These are phyloP conservation scores for Glyphotaelius pellucidus DNA, from an alignment of 2,888 invertebrate species.

Conservation along the genomic window DNA sequence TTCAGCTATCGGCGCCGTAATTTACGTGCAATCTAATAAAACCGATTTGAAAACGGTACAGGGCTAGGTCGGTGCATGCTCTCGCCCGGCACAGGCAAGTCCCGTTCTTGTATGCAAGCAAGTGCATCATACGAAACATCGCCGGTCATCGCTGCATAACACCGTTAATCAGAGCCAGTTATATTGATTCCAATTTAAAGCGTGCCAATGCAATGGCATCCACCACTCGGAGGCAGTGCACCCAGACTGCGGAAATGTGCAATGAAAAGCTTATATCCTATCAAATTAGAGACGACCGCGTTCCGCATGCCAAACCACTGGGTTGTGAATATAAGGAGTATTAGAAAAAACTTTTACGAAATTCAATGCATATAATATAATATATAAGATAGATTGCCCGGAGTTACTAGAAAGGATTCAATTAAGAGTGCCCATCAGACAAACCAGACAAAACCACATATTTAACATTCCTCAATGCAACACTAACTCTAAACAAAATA, in stretches of 20 bases:
- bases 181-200: constrained; percentile 19
- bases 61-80: background rate
- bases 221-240: background rate
- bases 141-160: constrained; percentile 37
- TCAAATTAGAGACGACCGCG: background rate
- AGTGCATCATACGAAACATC: constrained; percentile 22
- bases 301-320: background rate
- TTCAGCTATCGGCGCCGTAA: constrained; percentile 21
- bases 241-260: background rate
- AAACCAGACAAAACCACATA: too few relatives aligned
- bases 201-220: background rate
- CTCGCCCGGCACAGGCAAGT: background rate
- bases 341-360: background rate
- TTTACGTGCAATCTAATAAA: constrained; percentile 37
- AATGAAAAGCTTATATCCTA: background rate
- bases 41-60: constrained; percentile 25
- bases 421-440: too few relatives aligned
- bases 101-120: constrained; percentile 18
- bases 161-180: constrained; percentile 40
- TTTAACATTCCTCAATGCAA: too few relatives aligned
- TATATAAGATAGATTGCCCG: too few relatives aligned
- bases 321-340: background rate
- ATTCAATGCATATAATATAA: fast-evolving
- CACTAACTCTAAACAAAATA: too few relatives aligned
- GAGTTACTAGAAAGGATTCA: too few relatives aligned